Evolutionary conservation across 2,888 invertebrate species (phyloP).

Genomic region (Volucella bombylans): DNA sequence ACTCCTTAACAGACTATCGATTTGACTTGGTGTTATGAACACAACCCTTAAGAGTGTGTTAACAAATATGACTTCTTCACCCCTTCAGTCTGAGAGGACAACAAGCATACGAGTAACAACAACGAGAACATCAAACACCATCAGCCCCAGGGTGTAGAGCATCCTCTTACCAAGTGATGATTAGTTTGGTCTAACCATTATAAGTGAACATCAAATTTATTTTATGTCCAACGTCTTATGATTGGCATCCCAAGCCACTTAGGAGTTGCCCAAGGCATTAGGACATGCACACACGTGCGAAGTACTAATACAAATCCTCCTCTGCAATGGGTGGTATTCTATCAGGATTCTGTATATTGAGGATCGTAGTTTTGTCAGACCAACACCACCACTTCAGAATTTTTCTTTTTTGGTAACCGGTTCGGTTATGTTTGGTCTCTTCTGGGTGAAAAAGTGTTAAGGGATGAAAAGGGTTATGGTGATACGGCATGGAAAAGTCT

Average conservation of each 20-base stretch:
- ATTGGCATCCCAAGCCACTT: slow-evolving; percentile 52
- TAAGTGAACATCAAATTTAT: slow-evolving; percentile 69
- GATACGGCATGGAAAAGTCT: not conserved
- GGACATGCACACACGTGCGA: slow-evolving; percentile 25
- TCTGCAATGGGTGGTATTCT: slow-evolving; percentile 7
- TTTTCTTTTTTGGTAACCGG: not conserved
- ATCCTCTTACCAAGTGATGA: slow-evolving; percentile 56
- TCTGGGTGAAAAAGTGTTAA: slow-evolving; percentile 5
- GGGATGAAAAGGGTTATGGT: not conserved
- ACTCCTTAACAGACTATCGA: slow-evolving; percentile 59
- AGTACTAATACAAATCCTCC: too few relatives aligned
- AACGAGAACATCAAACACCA: slow-evolving; percentile 20
- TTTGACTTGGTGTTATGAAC: slow-evolving; percentile 46
- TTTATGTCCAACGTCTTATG: slow-evolving; percentile 61
- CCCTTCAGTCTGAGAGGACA: not conserved
- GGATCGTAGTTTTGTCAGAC: slow-evolving; percentile 17
- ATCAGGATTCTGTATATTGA: slow-evolving; percentile 19
- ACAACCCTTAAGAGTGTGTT: slow-evolving; percentile 44
- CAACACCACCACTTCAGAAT: slow-evolving; percentile 1
- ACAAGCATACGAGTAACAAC: not conserved
- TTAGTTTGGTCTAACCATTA: slow-evolving; percentile 58
- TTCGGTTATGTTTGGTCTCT: not conserved
- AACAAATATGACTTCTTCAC: slow-evolving; percentile 11
- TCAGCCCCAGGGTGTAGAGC: slow-evolving; percentile 27
- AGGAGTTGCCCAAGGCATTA: slow-evolving; percentile 59